phyloP scores from a whole-genome alignment of 2,113 vertebrate species.

The Oreochromis tanganicae region DNA sequence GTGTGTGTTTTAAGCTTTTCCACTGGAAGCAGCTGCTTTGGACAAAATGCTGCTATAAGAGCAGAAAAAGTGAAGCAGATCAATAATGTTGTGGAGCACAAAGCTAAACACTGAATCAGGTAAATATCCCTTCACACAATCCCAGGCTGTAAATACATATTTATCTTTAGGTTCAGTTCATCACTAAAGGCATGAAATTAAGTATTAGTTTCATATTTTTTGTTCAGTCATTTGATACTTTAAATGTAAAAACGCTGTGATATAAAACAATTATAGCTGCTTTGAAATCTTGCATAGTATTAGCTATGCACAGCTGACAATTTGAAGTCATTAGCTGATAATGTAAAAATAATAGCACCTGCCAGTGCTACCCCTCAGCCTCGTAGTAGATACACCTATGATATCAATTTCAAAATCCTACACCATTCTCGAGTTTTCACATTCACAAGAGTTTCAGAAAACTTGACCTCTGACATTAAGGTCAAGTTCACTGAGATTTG shows the following conservation, averaged over 20 bases:
- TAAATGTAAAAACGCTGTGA: rapidly evolving
- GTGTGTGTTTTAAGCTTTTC: background rate
- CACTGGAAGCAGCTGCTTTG: background rate
- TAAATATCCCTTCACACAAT: background rate
- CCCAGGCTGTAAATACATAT: background rate
- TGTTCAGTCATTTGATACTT: background rate
- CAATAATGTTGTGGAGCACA: background rate
- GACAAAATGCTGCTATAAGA: background rate
- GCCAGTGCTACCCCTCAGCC: background rate
- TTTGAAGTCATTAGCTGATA: background rate
- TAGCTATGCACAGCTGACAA: background rate
- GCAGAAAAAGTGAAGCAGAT: background rate
- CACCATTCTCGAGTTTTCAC: background rate
- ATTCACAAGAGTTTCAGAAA: background rate
- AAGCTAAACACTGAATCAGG: background rate
- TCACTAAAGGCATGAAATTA: background rate
- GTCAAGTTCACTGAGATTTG: background rate
- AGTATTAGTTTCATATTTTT: background rate
- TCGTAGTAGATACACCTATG: background rate
- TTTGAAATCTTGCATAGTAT: background rate
- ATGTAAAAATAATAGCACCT: background rate
- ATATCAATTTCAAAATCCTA: background rate
- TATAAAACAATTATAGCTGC: background rate
- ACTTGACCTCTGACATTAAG: background rate
- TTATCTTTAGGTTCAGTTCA: background rate